phyloP scores from a whole-genome alignment of 2,888 invertebrate species.

The Cartodere bifasciata region DNA sequence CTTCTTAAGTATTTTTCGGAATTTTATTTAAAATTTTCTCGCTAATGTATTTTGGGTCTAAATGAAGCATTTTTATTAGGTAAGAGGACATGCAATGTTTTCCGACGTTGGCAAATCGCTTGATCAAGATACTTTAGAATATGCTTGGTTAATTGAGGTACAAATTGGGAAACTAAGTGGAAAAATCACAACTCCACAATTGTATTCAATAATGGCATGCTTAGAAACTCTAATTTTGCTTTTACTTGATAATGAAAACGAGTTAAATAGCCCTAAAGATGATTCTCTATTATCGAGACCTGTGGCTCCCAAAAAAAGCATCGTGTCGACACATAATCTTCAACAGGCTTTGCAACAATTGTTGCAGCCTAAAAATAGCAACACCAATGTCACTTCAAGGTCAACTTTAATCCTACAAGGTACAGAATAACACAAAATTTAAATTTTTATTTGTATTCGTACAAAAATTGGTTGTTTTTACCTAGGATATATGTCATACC shows the following conservation, averaged over 20 bases:
- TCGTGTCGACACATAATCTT: conserved; percentile 24
- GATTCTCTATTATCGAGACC: conserved; percentile 51
- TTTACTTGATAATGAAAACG: conserved; percentile 81
- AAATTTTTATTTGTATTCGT: too few species aligned
- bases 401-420: too few species aligned
- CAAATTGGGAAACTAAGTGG: conserved; percentile 89
- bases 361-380: conserved; percentile 24
- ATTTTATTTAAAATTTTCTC: too few species aligned
- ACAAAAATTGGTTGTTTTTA: too few species aligned
- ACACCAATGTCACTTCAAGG: conserved; percentile 18
- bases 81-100: conserved; percentile 93
- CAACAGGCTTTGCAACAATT: conserved; percentile 26
- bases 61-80: conserved; percentile 33
- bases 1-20: too few species aligned
- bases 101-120: conserved; percentile 81
- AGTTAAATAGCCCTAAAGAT: conserved; percentile 69
- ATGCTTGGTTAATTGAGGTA: conserved; percentile 93
- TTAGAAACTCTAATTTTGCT: conserved; percentile 80
- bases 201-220: conserved; percentile 77
- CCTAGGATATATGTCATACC: too few species aligned
- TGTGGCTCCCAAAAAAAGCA: conserved; percentile 32
- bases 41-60: background rate
- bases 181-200: conserved; percentile 75
- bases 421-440: too few species aligned
- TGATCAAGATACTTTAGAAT: conserved; percentile 91